Percentiles rank a stretch among this genome's conserved stretches.
Evolutionary conservation across 2,888 invertebrate species (phyloP).

Genomic region (Pyralis farinalis): DNA sequence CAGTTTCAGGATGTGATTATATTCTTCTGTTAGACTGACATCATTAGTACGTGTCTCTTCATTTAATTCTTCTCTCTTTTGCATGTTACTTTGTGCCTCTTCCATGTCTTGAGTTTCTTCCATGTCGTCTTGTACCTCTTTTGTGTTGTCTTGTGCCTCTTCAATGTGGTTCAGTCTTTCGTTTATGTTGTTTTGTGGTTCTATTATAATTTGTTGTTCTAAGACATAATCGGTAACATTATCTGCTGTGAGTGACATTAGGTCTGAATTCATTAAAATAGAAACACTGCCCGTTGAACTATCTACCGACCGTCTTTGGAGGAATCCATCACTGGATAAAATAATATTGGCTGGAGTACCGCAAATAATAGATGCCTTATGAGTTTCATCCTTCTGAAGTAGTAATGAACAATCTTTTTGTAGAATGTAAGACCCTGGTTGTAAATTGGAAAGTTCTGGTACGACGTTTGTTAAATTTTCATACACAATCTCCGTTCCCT

Average conservation of each 20-base stretch:
- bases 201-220: not conserved
- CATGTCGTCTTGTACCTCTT: not conserved
- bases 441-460: not conserved
- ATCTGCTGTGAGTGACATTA: not conserved
- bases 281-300: not conserved
- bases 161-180: not conserved
- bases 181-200: not conserved
- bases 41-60: conserved; percentile 1
- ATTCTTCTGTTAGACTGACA: not conserved
- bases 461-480: not conserved
- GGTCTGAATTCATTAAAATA: not conserved
- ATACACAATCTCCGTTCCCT: not conserved
- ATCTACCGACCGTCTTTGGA: not conserved
- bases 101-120: not conserved
- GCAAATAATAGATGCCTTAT: not conserved
- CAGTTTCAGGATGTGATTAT: not conserved
- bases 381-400: not conserved
- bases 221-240: not conserved
- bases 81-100: not conserved
- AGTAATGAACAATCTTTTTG: not conserved
- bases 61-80: not conserved
- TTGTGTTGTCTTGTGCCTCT: not conserved
- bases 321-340: not conserved
- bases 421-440: not conserved
- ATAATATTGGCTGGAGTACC: not conserved